Evolutionary conservation across 2,888 invertebrate genomes (phyloP).

Genomic region (Drosophila imparisetae): DNA sequence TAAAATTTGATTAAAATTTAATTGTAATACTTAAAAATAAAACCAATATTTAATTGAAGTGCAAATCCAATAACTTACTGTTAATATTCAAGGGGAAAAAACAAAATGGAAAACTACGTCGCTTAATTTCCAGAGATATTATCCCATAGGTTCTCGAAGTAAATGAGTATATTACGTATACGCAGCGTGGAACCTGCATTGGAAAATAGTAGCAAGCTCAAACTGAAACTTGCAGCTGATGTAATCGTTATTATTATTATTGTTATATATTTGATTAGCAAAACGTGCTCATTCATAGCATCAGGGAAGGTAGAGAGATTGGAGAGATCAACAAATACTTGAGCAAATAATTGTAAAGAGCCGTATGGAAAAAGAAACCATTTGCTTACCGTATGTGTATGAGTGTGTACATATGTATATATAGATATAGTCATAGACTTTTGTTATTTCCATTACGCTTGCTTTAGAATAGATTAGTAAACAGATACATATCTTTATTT

Average conservation of each 20-base stretch:
- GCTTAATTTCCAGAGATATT: slow-evolving; percentile 18
- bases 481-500: slow-evolving; percentile 4
- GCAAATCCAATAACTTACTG: not conserved
- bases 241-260: slow-evolving; percentile 53
- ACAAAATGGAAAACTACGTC: slow-evolving; percentile 23
- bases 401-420: slow-evolving; percentile 1
- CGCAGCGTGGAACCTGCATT: slow-evolving; percentile 31
- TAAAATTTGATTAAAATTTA: not conserved
- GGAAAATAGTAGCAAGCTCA: not conserved
- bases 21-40: too few relatives aligned
- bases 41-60: not conserved
- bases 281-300: slow-evolving; percentile 25
- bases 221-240: slow-evolving; percentile 37
- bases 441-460: slow-evolving; percentile 32
- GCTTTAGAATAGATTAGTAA: not conserved
- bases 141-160: slow-evolving; percentile 18
- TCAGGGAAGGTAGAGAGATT: not conserved
- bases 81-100: not conserved
- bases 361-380: slow-evolving; percentile 41
- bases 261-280: slow-evolving; percentile 58
- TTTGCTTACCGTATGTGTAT: slow-evolving; percentile 20
- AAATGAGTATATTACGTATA: slow-evolving; percentile 40
- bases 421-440: slow-evolving; percentile 16
- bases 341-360: slow-evolving; percentile 30
- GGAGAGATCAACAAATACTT: slow-evolving; percentile 35